Evolutionary conservation across 2,888 invertebrate genomes (phyloP).

Genomic region (Xestia ashworthii): DNA sequence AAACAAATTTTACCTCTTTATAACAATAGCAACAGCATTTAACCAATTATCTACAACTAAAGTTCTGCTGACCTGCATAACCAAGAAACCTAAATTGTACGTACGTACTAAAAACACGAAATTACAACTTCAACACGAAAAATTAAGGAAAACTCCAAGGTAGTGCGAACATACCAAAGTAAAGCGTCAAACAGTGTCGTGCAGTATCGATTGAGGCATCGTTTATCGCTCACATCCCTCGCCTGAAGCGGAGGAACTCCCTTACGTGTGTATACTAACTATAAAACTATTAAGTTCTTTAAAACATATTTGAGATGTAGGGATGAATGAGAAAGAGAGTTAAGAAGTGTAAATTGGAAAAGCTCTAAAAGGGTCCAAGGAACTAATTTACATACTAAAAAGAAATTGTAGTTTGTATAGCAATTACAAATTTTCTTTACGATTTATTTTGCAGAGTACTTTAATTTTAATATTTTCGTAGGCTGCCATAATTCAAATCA

Average conservation of each 20-base stretch:
- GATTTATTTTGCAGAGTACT: background rate
- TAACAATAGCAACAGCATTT: too few relatives aligned
- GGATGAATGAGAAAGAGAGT: background rate
- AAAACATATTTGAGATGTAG: constrained; percentile 6
- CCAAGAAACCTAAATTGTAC: background rate
- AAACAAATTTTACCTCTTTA: too few relatives aligned
- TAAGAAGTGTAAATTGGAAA: background rate
- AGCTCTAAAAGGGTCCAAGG: background rate
- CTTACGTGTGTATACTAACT: constrained; percentile 21
- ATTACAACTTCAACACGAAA: background rate
- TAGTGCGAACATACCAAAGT: constrained; percentile 40
- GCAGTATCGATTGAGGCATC: constrained; percentile 77
- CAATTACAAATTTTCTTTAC: background rate
- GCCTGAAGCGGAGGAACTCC: constrained; percentile 49
- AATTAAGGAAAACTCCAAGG: constrained; percentile 36
- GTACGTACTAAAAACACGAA: background rate
- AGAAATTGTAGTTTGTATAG: background rate
- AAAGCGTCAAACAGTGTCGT: constrained; percentile 65
- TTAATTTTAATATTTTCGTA: background rate
- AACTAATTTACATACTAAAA: background rate
- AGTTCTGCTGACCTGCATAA: background rate
- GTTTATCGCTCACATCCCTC: constrained; percentile 73
- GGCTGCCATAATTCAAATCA: background rate
- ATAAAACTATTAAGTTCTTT: constrained; percentile 13
- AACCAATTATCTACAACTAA: background rate